Base-by-base conservation (phyloP, 2,797 vertebrate species). In the Thalassophryne amazonica region DNA sequence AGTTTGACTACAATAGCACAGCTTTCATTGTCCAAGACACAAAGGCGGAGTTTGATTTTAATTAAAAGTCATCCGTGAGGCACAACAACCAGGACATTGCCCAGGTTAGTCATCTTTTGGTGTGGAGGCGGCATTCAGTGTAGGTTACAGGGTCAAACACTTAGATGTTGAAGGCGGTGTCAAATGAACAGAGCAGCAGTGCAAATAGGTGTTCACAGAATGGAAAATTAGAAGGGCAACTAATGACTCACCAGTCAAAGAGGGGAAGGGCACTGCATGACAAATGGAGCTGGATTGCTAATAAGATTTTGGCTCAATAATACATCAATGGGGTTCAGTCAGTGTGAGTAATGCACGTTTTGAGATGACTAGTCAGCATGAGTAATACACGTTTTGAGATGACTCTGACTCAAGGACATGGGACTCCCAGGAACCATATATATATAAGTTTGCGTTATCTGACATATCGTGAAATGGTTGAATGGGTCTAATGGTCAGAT, bases 1-100 rank as follows among this genome's bases (percentile, higher is more conserved):
- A 0, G 32, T 22, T 29, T 24, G 59, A 61, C 56, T 7, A 80
- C 64, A 76, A 62, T 56, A 24, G 56, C 42, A 3, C 15, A 3
- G 6, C 17, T 4, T 9, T 59, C 78, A 73, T 83, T 82, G 73
- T 84, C 9, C 2, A 16, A 40, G 63, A 59, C 69, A 87, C 78
- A 86, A 85, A 78, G 69, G 75, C 49, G 8, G 14, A 1, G 9
- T 49, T 35, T 2, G 63, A 50, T 52, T 80, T 80, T 85, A 87
- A 83, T 83, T 83, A 79, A 82, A 73, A 62, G 34, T 52, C 7
- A 11, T 42, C 78, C 53, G 70, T 25, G 35, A 49, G 60, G 76
- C 58, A 87, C 80, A 85, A 81, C 80, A 39, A 74, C 35, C 73
- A 63, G 71, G 78, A 84, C 75, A 76, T 80, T 84, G 66, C 16